Conservation (phyloP, 37 sponge, comb jelly and placozoan species). For the Bolinopsis microptera region DNA sequence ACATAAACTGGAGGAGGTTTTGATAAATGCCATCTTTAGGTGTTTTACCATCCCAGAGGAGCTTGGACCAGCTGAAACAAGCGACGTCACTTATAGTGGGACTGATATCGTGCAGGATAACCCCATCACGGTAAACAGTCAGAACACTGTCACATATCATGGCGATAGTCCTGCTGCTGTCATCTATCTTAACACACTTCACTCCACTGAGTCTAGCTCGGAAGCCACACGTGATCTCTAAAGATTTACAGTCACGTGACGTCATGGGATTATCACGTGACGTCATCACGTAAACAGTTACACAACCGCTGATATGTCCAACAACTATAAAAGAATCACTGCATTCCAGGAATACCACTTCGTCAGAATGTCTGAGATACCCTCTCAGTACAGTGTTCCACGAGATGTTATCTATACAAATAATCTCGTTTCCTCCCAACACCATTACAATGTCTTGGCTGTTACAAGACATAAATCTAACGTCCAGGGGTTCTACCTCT, state of each 20-base stretch:
- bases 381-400: background rate
- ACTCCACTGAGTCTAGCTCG: background rate
- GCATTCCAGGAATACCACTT: background rate
- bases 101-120: background rate
- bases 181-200: background rate
- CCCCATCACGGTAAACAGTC: background rate
- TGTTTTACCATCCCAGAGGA: background rate
- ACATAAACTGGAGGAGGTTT: background rate
- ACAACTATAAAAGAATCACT: background rate
- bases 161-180: background rate
- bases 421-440: background rate
- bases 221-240: background rate
- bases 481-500: background rate
- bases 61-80: background rate
- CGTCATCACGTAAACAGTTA: background rate
- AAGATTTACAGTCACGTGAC: background rate
- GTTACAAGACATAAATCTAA: background rate
- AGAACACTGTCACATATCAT: background rate
- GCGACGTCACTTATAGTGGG: background rate
- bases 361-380: background rate
- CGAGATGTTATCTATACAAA: background rate
- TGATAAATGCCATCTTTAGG: slow-evolving; percentile 22
- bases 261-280: background rate
- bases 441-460: background rate
- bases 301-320: background rate